Percentiles rank a stretch among this genome's conserved stretches.
Conservation (phyloP, 2,797 vertebrate genomes). For the Tenualosa ilisha region DNA sequence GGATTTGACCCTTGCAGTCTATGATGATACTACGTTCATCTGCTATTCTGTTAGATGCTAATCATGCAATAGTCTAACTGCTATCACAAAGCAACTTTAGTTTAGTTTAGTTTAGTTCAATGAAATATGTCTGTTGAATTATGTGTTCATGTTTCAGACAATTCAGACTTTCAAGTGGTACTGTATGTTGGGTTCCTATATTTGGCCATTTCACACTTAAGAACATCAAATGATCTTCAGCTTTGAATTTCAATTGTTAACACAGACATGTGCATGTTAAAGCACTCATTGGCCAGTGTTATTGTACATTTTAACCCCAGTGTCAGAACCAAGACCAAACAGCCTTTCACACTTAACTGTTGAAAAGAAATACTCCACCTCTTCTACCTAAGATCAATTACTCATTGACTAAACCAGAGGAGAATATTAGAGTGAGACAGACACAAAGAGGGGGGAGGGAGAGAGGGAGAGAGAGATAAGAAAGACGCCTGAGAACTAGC, state of each 20-base stretch:
- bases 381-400: not conserved
- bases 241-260: not conserved
- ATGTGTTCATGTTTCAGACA: too few relatives aligned
- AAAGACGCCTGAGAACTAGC: slow-evolving; percentile 19
- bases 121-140: too few relatives aligned
- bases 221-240: not conserved
- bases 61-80: too few relatives aligned
- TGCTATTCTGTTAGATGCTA: too few relatives aligned
- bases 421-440: not conserved
- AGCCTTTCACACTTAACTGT: not conserved
- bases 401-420: not conserved
- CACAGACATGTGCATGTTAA: not conserved
- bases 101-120: too few relatives aligned
- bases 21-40: too few relatives aligned
- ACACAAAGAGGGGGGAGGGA: not conserved
- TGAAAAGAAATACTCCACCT: not conserved
- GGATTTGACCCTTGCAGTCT: not conserved
- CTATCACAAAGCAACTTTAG: too few relatives aligned
- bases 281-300: not conserved
- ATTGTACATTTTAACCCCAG: not conserved
- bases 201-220: not conserved
- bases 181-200: too few relatives aligned
- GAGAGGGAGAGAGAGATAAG: not conserved
- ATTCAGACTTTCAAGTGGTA: too few relatives aligned
- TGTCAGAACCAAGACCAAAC: not conserved